Conservation (phyloP, 1,140 invertebrate genomes). For the Pseudomyrmex dendroicus region DNA sequence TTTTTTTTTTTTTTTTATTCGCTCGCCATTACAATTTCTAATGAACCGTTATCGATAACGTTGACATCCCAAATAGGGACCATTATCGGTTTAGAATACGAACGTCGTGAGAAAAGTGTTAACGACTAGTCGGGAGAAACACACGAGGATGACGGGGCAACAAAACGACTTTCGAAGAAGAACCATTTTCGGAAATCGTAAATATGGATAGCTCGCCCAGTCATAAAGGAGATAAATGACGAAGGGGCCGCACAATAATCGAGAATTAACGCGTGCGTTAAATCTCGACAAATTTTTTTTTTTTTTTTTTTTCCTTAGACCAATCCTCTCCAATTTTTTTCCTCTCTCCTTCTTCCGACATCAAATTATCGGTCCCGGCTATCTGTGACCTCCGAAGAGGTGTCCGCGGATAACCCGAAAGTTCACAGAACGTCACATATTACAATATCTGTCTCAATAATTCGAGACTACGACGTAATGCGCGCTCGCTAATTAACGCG, state of each 20-base stretch:
- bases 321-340: background rate
- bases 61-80: slow-evolving; percentile 25
- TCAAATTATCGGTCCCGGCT: slow-evolving; percentile 63
- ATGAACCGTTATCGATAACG: slow-evolving; percentile 9
- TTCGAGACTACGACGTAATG: slow-evolving; percentile 37
- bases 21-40: background rate
- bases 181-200: slow-evolving; percentile 57
- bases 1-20: background rate
- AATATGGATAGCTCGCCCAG: slow-evolving; percentile 60
- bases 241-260: slow-evolving; percentile 38
- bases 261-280: slow-evolving; percentile 68
- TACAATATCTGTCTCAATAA: slow-evolving; percentile 79
- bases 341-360: slow-evolving; percentile 36
- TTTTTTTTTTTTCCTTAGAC: slow-evolving; percentile 38
- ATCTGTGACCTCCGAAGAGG: slow-evolving; percentile 70
- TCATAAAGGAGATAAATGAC: slow-evolving; percentile 68
- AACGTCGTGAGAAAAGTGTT: slow-evolving; percentile 33
- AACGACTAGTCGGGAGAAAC: background rate
- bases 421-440: slow-evolving; percentile 72
- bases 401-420: slow-evolving; percentile 77
- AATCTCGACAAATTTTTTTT: slow-evolving; percentile 22
- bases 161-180: slow-evolving; percentile 47
- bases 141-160: background rate
- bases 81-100: slow-evolving; percentile 31
- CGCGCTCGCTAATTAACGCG: background rate